Conservation (phyloP, 2,888 invertebrate species). For the Lasioglossum figueresi region DNA sequence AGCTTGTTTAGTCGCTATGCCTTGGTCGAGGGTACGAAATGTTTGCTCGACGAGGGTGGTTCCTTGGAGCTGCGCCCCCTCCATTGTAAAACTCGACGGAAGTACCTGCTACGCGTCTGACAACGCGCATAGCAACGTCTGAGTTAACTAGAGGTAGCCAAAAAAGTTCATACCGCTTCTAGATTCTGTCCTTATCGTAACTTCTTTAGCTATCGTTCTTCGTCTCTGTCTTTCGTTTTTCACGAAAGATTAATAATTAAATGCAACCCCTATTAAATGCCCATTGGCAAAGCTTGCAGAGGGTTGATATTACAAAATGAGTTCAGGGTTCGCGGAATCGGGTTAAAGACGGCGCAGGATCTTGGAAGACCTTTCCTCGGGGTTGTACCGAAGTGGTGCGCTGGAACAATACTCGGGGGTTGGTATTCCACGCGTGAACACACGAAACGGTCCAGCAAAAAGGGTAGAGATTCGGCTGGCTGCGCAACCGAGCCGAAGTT, state of each 20-base stretch:
- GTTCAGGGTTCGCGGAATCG: neutral
- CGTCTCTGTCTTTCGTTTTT: too few species aligned
- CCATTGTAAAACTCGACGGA: slow-evolving; percentile 1
- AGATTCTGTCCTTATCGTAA: neutral
- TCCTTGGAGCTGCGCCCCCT: neutral
- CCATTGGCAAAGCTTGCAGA: neutral
- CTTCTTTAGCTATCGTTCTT: too few species aligned
- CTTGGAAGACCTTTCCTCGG: neutral
- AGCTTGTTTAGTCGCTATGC: slow-evolving; percentile 1
- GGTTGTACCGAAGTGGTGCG: neutral
- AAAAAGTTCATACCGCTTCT: neutral
- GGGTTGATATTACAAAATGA: neutral
- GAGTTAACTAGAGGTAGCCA: neutral
- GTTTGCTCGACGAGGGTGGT: neutral
- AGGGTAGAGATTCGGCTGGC: slow-evolving; percentile 47
- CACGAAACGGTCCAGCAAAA: slow-evolving; percentile 29
- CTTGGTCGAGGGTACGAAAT: neutral
- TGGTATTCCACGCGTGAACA: slow-evolving; percentile 15
- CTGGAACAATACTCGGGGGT: neutral
- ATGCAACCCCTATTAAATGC: too few species aligned
- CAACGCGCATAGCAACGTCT: neutral
- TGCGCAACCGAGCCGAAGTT: slow-evolving; percentile 47
- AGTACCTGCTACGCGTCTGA: neutral
- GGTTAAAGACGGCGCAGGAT: neutral
- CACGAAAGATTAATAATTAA: too few species aligned